A percentile compares a stretch with the other conserved stretches of the same genome.
Conservation (phyloP, 1,140 invertebrate genomes). For the Saccostrea glomerata region DNA sequence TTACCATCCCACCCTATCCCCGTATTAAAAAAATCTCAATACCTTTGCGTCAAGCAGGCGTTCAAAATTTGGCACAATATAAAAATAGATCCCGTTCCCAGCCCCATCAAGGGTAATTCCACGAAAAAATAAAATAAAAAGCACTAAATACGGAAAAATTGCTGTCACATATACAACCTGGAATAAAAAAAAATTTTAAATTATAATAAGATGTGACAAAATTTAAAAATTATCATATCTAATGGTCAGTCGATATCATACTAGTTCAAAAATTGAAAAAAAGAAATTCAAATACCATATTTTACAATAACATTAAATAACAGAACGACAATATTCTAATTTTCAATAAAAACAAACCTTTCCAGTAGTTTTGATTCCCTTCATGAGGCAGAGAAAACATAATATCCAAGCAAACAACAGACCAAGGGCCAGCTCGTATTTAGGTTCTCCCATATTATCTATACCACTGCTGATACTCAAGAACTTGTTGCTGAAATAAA, state of each 20-base stretch:
- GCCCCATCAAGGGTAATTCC: conserved; percentile 72
- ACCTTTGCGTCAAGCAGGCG: conserved; percentile 61
- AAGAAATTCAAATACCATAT: too few relatives aligned
- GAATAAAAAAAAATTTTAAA: conserved; percentile 66
- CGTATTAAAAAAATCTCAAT: not conserved
- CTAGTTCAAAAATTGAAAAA: too few relatives aligned
- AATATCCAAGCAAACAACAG: conserved; percentile 78
- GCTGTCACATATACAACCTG: conserved; percentile 90
- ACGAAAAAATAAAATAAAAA: conserved; percentile 77
- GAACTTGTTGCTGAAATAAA: conserved; percentile 58
- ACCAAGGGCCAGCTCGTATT: conserved; percentile 75
- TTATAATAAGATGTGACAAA: not conserved
- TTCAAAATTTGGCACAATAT: conserved; percentile 84
- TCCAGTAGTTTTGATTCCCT: conserved; percentile 80
- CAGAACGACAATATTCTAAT: too few relatives aligned
- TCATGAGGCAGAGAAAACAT: conserved; percentile 78
- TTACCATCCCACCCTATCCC: too few relatives aligned
- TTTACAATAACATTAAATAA: not conserved
- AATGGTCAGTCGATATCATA: too few relatives aligned
- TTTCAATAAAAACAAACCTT: conserved; percentile 71
- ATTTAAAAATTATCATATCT: too few relatives aligned
- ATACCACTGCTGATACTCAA: conserved; percentile 70
- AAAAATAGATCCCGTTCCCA: conserved; percentile 82
- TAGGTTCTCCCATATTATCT: conserved; percentile 74
- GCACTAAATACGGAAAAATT: conserved; percentile 79